phyloP scores from a whole-genome alignment of 1,140 invertebrate species.

The Heliothis subflexa region DNA sequence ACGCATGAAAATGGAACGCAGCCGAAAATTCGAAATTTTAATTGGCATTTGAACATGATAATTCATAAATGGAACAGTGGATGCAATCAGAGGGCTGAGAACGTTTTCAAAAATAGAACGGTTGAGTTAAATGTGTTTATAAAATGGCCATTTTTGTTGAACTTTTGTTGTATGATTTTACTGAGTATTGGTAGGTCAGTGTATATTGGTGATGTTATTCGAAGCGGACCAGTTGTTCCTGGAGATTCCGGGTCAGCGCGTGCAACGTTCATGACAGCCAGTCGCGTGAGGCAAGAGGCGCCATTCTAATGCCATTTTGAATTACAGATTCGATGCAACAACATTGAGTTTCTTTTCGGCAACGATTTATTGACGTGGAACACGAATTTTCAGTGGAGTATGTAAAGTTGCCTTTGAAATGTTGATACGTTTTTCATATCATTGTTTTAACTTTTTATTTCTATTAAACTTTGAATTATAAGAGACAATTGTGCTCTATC shows the following conservation, averaged over 20 bases:
- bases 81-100: constrained; percentile 50
- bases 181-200: constrained; percentile 20
- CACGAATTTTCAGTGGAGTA: constrained; percentile 11
- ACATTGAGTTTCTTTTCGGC: constrained; percentile 23
- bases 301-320: constrained; percentile 48
- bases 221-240: constrained; percentile 52
- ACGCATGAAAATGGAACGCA: constrained; percentile 35
- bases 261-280: constrained; percentile 54
- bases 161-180: background rate
- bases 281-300: constrained; percentile 56
- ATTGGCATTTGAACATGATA: constrained; percentile 3
- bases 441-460: too few species aligned
- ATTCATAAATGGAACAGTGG: constrained; percentile 36
- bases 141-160: constrained; percentile 29
- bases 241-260: constrained; percentile 65
- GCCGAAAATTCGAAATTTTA: constrained; percentile 1
- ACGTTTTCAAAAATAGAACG: constrained; percentile 60
- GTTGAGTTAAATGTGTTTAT: constrained; percentile 46
- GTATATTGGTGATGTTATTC: constrained; percentile 51
- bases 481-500: too few species aligned
- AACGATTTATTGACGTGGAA: constrained; percentile 13
- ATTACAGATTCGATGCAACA: constrained; percentile 36
- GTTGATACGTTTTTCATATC: background rate
- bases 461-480: too few species aligned
- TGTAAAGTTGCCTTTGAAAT: background rate